Conservation (phyloP, 2,888 invertebrate species). For the Drosophila percnosoma region DNA sequence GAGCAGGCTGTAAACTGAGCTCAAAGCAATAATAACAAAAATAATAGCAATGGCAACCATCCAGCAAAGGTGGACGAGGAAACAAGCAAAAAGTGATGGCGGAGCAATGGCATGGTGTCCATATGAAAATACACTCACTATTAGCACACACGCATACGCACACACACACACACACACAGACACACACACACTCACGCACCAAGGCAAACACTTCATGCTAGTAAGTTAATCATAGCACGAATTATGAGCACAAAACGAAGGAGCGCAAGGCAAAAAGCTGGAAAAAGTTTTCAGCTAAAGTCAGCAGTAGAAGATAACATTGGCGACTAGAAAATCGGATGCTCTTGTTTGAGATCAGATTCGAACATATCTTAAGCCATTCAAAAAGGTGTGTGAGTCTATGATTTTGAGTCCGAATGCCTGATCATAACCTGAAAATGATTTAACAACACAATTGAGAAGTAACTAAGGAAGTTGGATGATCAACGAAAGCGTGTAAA, state of each 20-base stretch:
- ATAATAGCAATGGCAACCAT: background rate
- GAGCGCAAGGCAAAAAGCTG: slow-evolving; percentile 10
- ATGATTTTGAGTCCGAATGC: background rate
- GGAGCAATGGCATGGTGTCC: slow-evolving; percentile 14
- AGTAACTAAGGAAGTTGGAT: background rate
- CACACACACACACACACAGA: background rate
- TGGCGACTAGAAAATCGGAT: slow-evolving; percentile 14
- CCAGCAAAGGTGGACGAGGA: slow-evolving; percentile 14
- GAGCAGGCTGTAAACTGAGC: slow-evolving; percentile 17
- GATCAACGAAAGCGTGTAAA: no score
- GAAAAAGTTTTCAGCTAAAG: slow-evolving; percentile 6
- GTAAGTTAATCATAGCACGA: slow-evolving; percentile 38
- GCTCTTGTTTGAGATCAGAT: slow-evolving; percentile 6
- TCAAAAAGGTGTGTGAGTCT: slow-evolving; percentile 9
- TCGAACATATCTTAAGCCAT: slow-evolving; percentile 16
- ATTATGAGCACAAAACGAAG: slow-evolving; percentile 31
- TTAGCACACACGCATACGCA: slow-evolving; percentile 1
- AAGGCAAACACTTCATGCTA: slow-evolving; percentile 14
- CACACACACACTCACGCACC: slow-evolving; percentile 1
- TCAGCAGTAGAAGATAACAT: slow-evolving; percentile 3
- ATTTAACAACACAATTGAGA: background rate
- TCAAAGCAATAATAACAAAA: slow-evolving; percentile 13
- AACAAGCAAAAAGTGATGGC: slow-evolving; percentile 14
- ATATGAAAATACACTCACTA: slow-evolving; percentile 7
- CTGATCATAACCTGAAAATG: background rate